These are phyloP conservation scores for Agapornis canus DNA, from an alignment of 2,797 vertebrate genomes.

Conservation along the genomic window DNA sequence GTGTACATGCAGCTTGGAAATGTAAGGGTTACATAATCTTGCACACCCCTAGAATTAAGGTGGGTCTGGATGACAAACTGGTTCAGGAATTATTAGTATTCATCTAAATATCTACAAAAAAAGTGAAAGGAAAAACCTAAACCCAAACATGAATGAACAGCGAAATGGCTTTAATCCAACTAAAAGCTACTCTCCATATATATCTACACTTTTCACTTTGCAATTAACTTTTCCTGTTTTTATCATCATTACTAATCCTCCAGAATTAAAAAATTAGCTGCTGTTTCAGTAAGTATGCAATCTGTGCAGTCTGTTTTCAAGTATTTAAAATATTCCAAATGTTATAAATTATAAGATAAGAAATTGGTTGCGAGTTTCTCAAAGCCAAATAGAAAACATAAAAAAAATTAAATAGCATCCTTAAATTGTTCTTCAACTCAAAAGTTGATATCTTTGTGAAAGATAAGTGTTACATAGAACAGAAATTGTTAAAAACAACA, in stretches of 20 bases:
- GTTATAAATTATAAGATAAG: not conserved
- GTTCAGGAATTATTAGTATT: not conserved
- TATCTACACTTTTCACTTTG: not conserved
- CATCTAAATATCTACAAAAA: not conserved
- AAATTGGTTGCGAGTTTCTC: not conserved
- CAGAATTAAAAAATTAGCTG: not conserved
- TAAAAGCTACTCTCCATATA: not conserved
- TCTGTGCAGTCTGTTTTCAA: not conserved
- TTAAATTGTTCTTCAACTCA: not conserved
- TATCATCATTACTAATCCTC: not conserved
- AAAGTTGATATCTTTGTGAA: not conserved
- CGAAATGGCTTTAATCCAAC: not conserved
- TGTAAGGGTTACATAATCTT: not conserved
- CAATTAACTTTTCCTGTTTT: not conserved
- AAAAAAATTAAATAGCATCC: not conserved
- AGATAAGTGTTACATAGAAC: not conserved
- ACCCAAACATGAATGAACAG: not conserved
- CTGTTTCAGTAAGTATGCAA: not conserved
- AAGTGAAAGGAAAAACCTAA: fast-evolving
- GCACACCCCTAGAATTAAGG: not conserved
- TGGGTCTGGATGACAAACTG: not conserved
- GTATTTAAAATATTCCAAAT: not conserved
- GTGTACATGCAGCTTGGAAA: not conserved
- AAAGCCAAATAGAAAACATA: not conserved
- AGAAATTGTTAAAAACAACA: not conserved